A percentile compares a stretch with the other conserved stretches of the same genome.
Evolutionary conservation across 2,113 vertebrate genomes (phyloP).

Genomic region (Petroica traversi): DNA sequence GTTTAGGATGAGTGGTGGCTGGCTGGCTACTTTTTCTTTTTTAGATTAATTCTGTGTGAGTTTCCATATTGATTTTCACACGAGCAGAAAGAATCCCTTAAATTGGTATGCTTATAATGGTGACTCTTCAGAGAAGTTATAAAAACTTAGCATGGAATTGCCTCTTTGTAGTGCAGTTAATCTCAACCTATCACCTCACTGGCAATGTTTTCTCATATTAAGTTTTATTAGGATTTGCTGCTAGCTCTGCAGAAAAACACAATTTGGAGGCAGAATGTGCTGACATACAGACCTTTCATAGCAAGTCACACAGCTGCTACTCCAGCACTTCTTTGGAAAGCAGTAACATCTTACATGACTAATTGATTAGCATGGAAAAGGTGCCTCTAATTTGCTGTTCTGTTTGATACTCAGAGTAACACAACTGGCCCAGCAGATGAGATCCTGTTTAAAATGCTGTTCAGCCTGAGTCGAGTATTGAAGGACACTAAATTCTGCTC

Average conservation of each 20-base stretch:
- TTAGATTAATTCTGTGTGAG: neutral
- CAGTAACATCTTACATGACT: neutral
- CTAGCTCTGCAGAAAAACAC: conserved; percentile 57
- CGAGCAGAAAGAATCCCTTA: neutral
- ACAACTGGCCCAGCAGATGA: neutral
- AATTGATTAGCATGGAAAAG: conserved; percentile 50
- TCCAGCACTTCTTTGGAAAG: conserved; percentile 20
- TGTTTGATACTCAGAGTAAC: neutral
- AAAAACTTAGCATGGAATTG: neutral
- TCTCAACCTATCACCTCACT: conserved; percentile 22
- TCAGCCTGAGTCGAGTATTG: neutral
- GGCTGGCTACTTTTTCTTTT: neutral
- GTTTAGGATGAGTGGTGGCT: neutral
- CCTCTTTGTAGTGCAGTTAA: neutral
- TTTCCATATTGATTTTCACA: neutral
- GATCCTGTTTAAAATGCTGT: neutral
- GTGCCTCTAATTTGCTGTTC: conserved; percentile 1
- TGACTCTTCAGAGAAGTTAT: neutral
- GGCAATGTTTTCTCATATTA: conserved; percentile 34
- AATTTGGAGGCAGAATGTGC: conserved; percentile 13
- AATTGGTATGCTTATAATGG: neutral
- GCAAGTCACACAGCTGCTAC: neutral
- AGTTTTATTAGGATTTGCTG: conserved; percentile 63
- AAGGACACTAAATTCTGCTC: neutral
- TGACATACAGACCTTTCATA: conserved; percentile 36